Percentiles rank a stretch among this genome's conserved stretches.
These are phyloP conservation scores for Agonopterix alstromeriana DNA, from an alignment of 2,888 invertebrate species.

Conservation along the genomic window DNA sequence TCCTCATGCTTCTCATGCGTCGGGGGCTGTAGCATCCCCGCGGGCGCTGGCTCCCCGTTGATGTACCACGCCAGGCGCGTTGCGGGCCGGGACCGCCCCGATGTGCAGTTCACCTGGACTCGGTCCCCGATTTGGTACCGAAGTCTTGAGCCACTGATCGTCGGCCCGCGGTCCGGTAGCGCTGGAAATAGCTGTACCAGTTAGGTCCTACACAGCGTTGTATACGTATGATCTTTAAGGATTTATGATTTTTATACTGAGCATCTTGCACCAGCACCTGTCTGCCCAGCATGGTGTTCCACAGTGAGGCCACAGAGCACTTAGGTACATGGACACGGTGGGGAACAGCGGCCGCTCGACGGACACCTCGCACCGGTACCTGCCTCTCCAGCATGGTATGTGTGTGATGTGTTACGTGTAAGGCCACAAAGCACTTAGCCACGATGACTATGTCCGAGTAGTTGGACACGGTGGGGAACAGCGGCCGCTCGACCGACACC, in stretches of 20 bases:
- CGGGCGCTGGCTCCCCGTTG: conserved; percentile 82
- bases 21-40: conserved; percentile 47
- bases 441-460: conserved; percentile 82
- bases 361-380: conserved; percentile 81
- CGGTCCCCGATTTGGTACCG: conserved; percentile 85
- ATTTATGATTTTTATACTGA: background rate
- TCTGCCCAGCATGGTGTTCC: too few relatives aligned
- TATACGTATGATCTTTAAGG: background rate
- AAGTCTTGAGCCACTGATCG: conserved; percentile 82
- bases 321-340: conserved; percentile 78
- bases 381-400: too few relatives aligned
- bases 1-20: conserved; percentile 46
- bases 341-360: conserved; percentile 84
- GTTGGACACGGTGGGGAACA: conserved; percentile 82
- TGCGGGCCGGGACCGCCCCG: conserved; percentile 84
- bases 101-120: conserved; percentile 86
- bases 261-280: background rate
- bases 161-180: conserved; percentile 84
- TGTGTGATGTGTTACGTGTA: background rate
- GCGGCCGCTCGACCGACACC: conserved; percentile 84
- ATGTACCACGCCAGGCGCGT: conserved; percentile 88
- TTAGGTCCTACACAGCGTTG: background rate
- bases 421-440: conserved; percentile 70
- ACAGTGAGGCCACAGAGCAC: conserved; percentile 23
- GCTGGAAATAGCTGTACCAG: conserved; percentile 55